Evolutionary conservation across 1,140 invertebrate genomes (phyloP), one percentile per base, ranked within the genome.

Genomic region (Euwallacea fornicatus): DNA sequence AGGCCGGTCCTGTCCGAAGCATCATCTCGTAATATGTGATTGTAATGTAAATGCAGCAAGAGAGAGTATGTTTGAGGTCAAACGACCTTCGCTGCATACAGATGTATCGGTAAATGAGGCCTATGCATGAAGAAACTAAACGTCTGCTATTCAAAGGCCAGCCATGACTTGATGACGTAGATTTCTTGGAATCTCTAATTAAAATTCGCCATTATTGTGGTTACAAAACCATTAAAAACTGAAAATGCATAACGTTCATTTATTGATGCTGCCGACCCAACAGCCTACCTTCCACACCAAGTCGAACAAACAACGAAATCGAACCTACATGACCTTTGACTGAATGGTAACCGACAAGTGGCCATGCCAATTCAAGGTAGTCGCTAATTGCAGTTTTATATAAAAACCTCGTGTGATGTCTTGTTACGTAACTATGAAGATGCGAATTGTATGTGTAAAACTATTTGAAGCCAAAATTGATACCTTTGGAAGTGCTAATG

Each of bases 21-120:
- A 7, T 61, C 59, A 61, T 61, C 59, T 61, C 59, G 42, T 61
- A n/a, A 61, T 43, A 43, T 16, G 21, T 58, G 33, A 61, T 61
- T 61, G 10, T 16, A 56, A 56, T 56, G 54, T 21, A 15, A 61
- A 61, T 61, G 21, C 42, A 43, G 59, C 15, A 6, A 61, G 59
- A 61, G 42, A 41, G 59, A 50, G 46, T 50, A 61, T 42, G 33
- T 61, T 61, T 61, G 59, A 61, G 59, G 59, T 61, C 59, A 61
- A 61, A 43, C 2, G 7, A 41, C 9, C 6, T 61, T 42, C 33
- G 42, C 11, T 61, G 59, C 59, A 61, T 43, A 43, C 59, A 61
- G 33, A 61, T 61, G 59, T 61, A 9, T 61, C 21, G 21, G 59
- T 41, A 61, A 61, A 61, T 61, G 11, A 15, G 55, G 55, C 42